Conservation (phyloP, 2,888 invertebrate genomes). For the Platerodrilus igneus region DNA sequence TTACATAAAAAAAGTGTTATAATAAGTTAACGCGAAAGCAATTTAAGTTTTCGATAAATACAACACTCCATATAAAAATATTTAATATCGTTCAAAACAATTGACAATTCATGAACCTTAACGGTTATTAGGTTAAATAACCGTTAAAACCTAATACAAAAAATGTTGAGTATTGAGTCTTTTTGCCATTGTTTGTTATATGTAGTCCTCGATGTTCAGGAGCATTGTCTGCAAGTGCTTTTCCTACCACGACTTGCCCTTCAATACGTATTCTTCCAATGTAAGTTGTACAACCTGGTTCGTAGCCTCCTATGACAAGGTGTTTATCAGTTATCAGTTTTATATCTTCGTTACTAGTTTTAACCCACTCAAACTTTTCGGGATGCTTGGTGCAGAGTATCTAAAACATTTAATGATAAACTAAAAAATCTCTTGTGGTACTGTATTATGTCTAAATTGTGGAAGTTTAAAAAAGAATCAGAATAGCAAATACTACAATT, state of each 20-base stretch:
- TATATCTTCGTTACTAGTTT: constrained; percentile 4
- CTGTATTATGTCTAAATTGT: too few species aligned
- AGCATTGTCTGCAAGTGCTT: constrained; percentile 10
- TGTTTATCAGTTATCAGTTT: constrained; percentile 3
- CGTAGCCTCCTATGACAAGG: constrained; percentile 10
- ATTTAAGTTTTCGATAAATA: too few species aligned
- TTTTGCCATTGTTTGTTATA: constrained; percentile 3
- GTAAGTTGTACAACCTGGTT: constrained; percentile 11
- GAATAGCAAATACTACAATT: too few species aligned
- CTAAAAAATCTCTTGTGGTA: too few species aligned
- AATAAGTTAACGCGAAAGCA: too few species aligned
- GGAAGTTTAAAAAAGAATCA: too few species aligned
- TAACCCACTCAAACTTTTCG: constrained; percentile 14
- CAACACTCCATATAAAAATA: too few species aligned
- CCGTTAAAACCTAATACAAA: constrained; percentile 5
- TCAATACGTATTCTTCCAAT: constrained; percentile 8
- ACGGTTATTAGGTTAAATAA: too few species aligned
- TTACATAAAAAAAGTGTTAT: too few species aligned
- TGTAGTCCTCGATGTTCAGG: constrained; percentile 6
- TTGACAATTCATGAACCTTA: too few species aligned
- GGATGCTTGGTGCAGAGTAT: constrained; percentile 12
- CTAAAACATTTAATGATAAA: constrained; percentile 8
- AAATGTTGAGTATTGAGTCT: background rate
- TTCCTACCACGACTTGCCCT: constrained; percentile 10
- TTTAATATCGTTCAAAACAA: too few species aligned